Conservation (phyloP, 2,888 invertebrate genomes). For the Leptopterna dolabrata region DNA sequence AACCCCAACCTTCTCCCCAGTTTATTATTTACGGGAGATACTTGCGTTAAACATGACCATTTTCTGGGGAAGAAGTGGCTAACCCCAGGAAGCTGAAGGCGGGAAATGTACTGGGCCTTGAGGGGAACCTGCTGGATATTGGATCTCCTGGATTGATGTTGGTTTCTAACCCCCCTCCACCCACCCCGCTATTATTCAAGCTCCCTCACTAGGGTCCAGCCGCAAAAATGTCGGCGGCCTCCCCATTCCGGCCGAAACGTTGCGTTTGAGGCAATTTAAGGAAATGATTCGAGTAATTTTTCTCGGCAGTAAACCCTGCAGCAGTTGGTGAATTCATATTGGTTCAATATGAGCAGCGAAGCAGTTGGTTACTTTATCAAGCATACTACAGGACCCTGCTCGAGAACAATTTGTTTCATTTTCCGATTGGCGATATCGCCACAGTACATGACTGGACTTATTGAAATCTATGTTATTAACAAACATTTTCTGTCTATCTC, state of each 20-base stretch:
- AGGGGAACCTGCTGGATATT: not conserved
- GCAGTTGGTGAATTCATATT: not conserved
- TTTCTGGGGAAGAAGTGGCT: not conserved
- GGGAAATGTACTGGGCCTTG: not conserved
- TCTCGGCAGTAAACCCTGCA: not conserved
- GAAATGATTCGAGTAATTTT: not conserved
- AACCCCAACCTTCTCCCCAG: not conserved
- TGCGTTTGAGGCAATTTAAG: not conserved
- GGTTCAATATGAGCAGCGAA: not conserved
- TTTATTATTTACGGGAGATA: constrained; percentile 34
- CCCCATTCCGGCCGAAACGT: not conserved
- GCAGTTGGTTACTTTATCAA: not conserved
- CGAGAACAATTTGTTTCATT: not conserved
- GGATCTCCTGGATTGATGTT: not conserved
- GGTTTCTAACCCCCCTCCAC: too few relatives aligned
- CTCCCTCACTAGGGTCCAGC: not conserved
- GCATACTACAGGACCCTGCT: not conserved
- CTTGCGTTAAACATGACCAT: constrained; percentile 40
- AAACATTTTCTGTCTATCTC: too few relatives aligned
- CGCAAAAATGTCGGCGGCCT: not conserved
- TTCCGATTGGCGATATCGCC: not conserved
- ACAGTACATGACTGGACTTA: not conserved
- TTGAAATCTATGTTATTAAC: too few relatives aligned
- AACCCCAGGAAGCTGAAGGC: not conserved
- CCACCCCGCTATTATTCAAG: too few relatives aligned